Evolutionary conservation across 1,140 invertebrate genomes (phyloP).

Genomic region (Fopius arisanus): DNA sequence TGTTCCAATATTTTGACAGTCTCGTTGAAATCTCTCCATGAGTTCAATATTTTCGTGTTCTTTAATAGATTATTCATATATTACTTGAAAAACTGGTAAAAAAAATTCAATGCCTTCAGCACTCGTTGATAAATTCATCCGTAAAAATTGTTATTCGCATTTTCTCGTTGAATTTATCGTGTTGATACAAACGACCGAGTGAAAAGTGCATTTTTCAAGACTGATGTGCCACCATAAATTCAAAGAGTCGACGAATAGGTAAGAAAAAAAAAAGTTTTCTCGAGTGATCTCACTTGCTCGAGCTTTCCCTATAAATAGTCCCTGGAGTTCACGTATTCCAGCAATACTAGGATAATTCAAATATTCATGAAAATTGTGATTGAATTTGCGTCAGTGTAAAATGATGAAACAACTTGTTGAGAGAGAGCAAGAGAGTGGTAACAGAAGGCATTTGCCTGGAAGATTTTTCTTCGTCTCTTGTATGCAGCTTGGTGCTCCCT

Average conservation of each 20-base stretch:
- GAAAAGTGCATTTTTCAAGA: not conserved
- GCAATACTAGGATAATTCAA: not conserved
- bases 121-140: slow-evolving; percentile 10
- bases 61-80: no score
- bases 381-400: not conserved
- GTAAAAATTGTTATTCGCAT: slow-evolving; percentile 21
- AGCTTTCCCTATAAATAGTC: not conserved
- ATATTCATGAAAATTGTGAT: not conserved
- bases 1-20: not conserved
- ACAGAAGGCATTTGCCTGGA: not conserved
- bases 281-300: not conserved
- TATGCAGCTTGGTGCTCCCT: not conserved
- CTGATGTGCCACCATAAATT: not conserved
- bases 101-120: no score
- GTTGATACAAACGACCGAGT: not conserved
- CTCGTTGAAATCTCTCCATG: no score
- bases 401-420: not conserved
- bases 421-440: not conserved
- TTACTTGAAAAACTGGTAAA: no score
- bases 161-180: not conserved
- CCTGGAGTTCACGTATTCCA: not conserved
- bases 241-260: not conserved
- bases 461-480: not conserved
- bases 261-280: not conserved
- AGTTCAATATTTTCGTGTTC: no score